Evolutionary conservation across 2,797 vertebrate genomes (phyloP).

Genomic region (Schizothorax lantsangensis): DNA sequence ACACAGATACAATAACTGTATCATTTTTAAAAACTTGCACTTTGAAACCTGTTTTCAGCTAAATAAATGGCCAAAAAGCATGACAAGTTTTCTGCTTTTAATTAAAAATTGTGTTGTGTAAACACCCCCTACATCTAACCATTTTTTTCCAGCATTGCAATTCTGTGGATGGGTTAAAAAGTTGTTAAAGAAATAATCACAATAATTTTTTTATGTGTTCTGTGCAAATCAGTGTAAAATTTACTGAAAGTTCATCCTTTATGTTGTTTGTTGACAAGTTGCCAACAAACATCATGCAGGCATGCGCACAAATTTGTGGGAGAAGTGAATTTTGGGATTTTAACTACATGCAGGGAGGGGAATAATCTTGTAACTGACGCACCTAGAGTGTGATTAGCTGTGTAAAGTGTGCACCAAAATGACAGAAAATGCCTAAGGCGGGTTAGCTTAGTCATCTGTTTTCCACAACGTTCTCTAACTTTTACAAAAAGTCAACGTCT

Average conservation of each 20-base stretch:
- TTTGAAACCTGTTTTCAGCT: neutral
- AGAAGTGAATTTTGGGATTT: neutral
- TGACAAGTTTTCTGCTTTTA: neutral
- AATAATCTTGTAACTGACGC: constrained; percentile 19
- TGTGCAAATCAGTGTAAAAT: neutral
- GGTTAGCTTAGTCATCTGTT: neutral
- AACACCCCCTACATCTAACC: neutral
- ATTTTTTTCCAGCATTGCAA: neutral
- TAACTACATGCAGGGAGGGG: neutral
- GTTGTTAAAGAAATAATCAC: neutral
- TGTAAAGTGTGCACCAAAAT: neutral
- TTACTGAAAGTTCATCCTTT: neutral
- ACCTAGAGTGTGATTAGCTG: neutral
- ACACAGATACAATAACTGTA: no score
- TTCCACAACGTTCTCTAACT: neutral
- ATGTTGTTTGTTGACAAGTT: neutral
- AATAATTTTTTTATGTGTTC: neutral
- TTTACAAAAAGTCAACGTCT: neutral
- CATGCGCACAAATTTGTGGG: neutral
- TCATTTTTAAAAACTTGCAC: neutral
- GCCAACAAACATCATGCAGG: neutral
- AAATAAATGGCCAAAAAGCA: neutral
- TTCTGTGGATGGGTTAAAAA: neutral
- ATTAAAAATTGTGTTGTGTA: no score
- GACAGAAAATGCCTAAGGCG: neutral